Conservation (phyloP, 2,888 invertebrate genomes). For the Meteorus colon region DNA sequence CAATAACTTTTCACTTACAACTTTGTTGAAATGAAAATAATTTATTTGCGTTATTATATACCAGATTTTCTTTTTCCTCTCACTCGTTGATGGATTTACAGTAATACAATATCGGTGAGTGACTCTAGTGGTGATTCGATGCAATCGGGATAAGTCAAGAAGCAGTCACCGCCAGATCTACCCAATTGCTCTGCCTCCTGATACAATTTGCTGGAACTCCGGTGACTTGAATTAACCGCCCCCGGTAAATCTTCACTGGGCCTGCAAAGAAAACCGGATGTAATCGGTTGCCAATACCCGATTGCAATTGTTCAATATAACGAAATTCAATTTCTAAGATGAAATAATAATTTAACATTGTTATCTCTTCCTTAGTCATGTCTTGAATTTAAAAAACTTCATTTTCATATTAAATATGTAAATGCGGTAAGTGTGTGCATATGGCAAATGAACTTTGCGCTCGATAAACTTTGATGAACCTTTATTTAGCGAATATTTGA, state of each 20-base stretch:
- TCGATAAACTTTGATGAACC: conserved; percentile 14
- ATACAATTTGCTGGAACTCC: conserved; percentile 65
- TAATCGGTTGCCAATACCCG: conserved; percentile 46
- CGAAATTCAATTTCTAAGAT: not conserved
- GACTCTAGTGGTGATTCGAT: conserved; percentile 67
- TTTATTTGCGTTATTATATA: conserved; percentile 18
- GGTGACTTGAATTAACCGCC: conserved; percentile 60
- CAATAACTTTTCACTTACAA: no score
- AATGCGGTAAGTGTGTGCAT: not conserved
- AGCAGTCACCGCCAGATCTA: conserved; percentile 66
- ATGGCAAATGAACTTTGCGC: conserved; percentile 3
- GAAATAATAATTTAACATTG: not conserved
- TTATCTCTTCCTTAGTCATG: not conserved
- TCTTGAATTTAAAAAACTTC: not conserved
- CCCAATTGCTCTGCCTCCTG: conserved; percentile 69
- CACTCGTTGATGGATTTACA: conserved; percentile 23
- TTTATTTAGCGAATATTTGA: not conserved
- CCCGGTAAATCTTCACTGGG: conserved; percentile 67
- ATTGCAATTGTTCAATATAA: conserved; percentile 40
- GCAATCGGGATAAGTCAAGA: conserved; percentile 66
- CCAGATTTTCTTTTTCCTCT: not conserved
- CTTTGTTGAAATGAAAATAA: not conserved
- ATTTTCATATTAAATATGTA: not conserved
- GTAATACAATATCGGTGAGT: conserved; percentile 66
- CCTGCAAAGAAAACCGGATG: conserved; percentile 54